These are phyloP conservation scores for Pipistrellus pipistrellus DNA, from an alignment of 2,797 vertebrate genomes.

Conservation along the genomic window DNA sequence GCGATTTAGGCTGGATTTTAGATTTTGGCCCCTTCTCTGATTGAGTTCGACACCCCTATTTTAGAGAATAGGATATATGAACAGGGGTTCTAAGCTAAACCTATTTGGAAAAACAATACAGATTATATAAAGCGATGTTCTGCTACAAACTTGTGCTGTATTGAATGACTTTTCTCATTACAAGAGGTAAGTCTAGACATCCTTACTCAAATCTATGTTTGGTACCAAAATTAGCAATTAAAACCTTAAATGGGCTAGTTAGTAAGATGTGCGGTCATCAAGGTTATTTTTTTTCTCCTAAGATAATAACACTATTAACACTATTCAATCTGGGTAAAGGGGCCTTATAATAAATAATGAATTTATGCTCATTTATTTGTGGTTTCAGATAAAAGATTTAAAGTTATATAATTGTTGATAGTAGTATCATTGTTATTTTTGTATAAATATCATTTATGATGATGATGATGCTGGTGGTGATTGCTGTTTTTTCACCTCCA, in stretches of 20 bases:
- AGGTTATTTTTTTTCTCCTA: conserved; percentile 48
- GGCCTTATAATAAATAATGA: not conserved
- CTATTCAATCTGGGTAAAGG: not conserved
- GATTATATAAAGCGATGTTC: conserved; percentile 29
- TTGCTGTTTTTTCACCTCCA: not conserved
- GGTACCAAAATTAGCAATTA: not conserved
- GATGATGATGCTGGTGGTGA: not conserved
- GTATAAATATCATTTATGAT: conserved; percentile 3
- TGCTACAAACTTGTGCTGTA: not conserved
- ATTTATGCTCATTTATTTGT: conserved; percentile 47
- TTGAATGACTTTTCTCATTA: not conserved
- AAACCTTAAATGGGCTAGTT: not conserved
- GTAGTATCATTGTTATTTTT: conserved; percentile 17
- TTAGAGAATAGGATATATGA: not conserved
- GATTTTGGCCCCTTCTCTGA: too few species aligned
- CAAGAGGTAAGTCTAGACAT: not conserved
- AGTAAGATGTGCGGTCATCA: not conserved
- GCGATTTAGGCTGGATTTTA: too few species aligned
- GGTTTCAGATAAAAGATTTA: conserved; percentile 28
- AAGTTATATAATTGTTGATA: not conserved
- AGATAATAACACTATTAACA: not conserved
- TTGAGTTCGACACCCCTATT: too few species aligned
- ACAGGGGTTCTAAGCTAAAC: conserved; percentile 19
- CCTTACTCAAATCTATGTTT: not conserved
- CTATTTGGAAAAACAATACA: conserved; percentile 36